Evolutionary conservation across 2,888 invertebrate species (phyloP).

Genomic region (Reticulitermes lucifugus): DNA sequence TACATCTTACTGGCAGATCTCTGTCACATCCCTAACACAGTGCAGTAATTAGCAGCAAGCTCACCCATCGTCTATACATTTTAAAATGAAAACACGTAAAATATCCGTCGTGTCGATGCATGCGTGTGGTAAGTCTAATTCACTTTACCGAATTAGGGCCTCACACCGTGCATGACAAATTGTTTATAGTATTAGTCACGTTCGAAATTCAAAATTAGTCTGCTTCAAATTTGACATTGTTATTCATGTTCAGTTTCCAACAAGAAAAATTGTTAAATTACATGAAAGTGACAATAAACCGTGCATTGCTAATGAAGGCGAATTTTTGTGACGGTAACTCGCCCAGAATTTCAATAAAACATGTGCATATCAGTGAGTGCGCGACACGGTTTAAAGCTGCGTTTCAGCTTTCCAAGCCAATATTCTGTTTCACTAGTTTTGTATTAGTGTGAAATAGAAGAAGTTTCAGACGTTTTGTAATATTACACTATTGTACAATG

Average conservation of each 20-base stretch:
- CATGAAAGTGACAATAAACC: conserved; percentile 8
- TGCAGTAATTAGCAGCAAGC: too few relatives aligned
- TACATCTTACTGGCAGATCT: too few relatives aligned
- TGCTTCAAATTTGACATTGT: conserved; percentile 6
- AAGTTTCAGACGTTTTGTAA: too few relatives aligned
- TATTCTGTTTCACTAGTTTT: neutral
- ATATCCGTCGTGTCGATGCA: neutral
- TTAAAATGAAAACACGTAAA: neutral
- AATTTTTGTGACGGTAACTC: neutral
- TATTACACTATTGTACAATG: too few relatives aligned
- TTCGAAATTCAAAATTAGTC: conserved; percentile 19
- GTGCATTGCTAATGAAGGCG: neutral
- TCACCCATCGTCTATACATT: neutral
- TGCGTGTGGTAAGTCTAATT: neutral
- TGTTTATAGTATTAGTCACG: conserved; percentile 7
- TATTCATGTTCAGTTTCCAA: conserved; percentile 22
- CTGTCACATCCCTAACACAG: too few relatives aligned
- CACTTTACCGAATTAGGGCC: neutral
- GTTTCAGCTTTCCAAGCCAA: neutral
- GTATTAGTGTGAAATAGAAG: neutral
- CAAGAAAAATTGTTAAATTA: conserved; percentile 1
- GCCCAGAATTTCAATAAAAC: neutral
- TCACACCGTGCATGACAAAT: neutral
- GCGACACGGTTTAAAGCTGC: neutral
- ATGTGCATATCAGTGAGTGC: neutral